Conservation (phyloP, 2,888 invertebrate species). For the Lordiphosa fenestrarum region DNA sequence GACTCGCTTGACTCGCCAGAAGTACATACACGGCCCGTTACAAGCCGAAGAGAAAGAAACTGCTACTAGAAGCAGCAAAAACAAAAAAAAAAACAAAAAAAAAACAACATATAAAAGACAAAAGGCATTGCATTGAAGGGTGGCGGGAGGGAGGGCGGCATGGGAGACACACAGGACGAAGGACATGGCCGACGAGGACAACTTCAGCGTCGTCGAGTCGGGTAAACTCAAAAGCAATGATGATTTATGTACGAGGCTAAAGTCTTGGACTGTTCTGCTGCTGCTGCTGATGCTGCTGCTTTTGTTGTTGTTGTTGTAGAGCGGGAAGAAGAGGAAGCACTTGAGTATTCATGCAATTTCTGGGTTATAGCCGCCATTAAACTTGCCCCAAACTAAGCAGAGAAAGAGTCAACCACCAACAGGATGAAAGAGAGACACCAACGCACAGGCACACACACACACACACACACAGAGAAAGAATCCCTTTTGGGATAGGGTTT, state of each 20-base stretch:
- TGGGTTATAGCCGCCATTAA: slow-evolving; percentile 72
- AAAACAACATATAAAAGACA: slow-evolving; percentile 40
- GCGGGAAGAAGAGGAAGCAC: slow-evolving; percentile 41
- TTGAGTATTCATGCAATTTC: slow-evolving; percentile 74
- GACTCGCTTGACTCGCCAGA: slow-evolving; percentile 15
- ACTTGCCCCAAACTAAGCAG: slow-evolving; percentile 56
- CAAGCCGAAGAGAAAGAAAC: slow-evolving; percentile 61
- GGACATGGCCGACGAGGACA: slow-evolving; percentile 40
- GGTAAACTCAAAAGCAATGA: slow-evolving; percentile 69
- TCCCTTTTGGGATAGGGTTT: slow-evolving; percentile 7
- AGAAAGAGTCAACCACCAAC: slow-evolving; percentile 9
- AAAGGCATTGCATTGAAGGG: slow-evolving; percentile 52
- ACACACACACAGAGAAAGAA: slow-evolving; percentile 16
- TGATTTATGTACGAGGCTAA: slow-evolving; percentile 69
- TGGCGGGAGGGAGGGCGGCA: slow-evolving; percentile 13
- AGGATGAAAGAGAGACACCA: slow-evolving; percentile 28
- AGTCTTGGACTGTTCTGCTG: slow-evolving; percentile 31
- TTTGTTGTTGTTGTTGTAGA: too few relatives aligned
- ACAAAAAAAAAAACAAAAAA: slow-evolving; percentile 13
- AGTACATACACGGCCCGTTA: slow-evolving; percentile 4
- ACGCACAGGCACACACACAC: slow-evolving; percentile 18
- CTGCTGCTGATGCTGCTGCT: not conserved
- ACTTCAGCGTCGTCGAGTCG: slow-evolving; percentile 42
- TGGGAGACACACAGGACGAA: slow-evolving; percentile 14
- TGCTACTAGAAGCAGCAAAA: slow-evolving; percentile 48